These are phyloP conservation scores for Psilanteris sp. DNA, from an alignment of 1,140 invertebrate species.

Conservation along the genomic window DNA sequence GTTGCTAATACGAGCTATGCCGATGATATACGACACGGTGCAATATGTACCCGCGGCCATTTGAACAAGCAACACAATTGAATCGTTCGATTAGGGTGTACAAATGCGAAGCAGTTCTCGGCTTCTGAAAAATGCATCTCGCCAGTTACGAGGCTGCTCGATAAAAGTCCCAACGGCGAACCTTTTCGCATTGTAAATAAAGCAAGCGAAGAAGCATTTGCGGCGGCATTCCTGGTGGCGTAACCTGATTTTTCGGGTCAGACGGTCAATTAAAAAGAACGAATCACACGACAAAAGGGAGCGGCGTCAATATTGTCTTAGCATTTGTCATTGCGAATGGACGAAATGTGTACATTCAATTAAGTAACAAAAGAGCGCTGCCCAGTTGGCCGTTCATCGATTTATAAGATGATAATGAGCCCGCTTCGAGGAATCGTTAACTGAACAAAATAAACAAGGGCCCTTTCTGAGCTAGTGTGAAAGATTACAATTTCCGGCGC, in stretches of 20 bases:
- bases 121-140: too few relatives aligned
- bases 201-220: neutral
- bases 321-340: constrained; percentile 49
- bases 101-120: too few relatives aligned
- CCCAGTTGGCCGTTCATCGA: constrained; percentile 30
- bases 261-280: constrained; percentile 40
- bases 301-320: constrained; percentile 47
- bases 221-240: neutral
- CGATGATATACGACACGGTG: too few relatives aligned
- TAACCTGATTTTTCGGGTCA: constrained; percentile 36
- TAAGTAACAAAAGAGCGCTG: constrained; percentile 44
- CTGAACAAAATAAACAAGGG: constrained; percentile 40
- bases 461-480: constrained; percentile 40
- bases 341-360: constrained; percentile 44
- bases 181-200: too few relatives aligned
- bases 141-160: too few relatives aligned
- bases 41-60: too few relatives aligned
- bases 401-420: constrained; percentile 56
- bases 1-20: too few relatives aligned
- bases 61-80: too few relatives aligned
- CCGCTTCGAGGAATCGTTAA: constrained; percentile 50
- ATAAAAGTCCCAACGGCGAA: too few relatives aligned
- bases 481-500: constrained; percentile 52
- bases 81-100: too few relatives aligned
- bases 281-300: constrained; percentile 30